A percentile compares a stretch with the other conserved stretches of the same genome.
Conservation (phyloP, 2,888 invertebrate species). For the Latrodectus elegans region DNA sequence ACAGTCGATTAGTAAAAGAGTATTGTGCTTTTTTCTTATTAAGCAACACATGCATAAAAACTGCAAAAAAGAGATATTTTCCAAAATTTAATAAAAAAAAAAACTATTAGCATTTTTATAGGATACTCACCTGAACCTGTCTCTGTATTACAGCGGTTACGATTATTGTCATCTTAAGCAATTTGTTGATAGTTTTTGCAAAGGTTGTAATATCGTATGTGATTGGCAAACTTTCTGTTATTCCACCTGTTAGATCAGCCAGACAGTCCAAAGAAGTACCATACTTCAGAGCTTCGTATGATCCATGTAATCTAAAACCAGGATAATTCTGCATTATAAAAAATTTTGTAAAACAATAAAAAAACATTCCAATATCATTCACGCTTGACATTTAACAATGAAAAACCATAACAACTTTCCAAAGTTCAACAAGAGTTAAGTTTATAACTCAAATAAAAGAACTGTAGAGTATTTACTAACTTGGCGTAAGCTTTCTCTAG, state of each 20-base stretch:
- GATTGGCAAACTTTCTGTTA: constrained; percentile 87
- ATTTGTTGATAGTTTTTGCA: constrained; percentile 81
- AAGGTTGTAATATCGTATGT: constrained; percentile 83
- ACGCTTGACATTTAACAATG: neutral
- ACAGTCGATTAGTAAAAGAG: no score
- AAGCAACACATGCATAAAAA: no score
- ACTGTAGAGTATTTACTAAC: constrained; percentile 77
- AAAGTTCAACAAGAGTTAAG: no score
- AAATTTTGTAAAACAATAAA: neutral
- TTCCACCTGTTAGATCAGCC: constrained; percentile 91
- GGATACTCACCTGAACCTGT: constrained; percentile 40
- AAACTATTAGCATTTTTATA: no score
- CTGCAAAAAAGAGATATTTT: no score
- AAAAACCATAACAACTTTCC: neutral
- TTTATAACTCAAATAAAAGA: no score
- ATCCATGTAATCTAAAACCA: constrained; percentile 85
- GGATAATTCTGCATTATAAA: no score
- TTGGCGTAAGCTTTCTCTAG: constrained; percentile 95
- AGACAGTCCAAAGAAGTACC: constrained; percentile 91
- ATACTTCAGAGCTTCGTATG: constrained; percentile 93
- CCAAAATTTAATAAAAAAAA: no score
- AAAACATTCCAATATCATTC: neutral
- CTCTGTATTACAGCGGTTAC: constrained; percentile 83
- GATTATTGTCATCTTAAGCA: constrained; percentile 88
- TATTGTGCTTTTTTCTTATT: no score